Evolutionary conservation across 2,888 invertebrate genomes (phyloP).

Genomic region (Morpho achilles): DNA sequence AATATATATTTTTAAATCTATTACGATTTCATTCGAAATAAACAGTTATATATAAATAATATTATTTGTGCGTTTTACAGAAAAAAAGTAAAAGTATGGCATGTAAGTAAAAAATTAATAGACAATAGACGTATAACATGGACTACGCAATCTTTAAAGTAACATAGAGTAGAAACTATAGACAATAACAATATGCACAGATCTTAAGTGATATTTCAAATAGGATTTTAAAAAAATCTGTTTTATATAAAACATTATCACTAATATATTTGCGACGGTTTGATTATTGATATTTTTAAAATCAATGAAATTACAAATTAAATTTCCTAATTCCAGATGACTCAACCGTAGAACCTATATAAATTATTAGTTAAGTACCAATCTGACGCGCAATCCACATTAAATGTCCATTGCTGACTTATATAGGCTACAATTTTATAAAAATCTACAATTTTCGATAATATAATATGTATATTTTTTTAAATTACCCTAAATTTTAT

Average conservation of each 20-base stretch:
- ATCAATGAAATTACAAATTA: too few relatives aligned
- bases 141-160: slow-evolving; percentile 1
- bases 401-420: slow-evolving; percentile 35
- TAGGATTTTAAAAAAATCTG: too few relatives aligned
- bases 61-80: slow-evolving; percentile 30
- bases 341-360: too few relatives aligned
- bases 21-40: slow-evolving; percentile 24
- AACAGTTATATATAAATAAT: slow-evolving; percentile 29
- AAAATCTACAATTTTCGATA: slow-evolving; percentile 13
- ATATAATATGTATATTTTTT: slow-evolving; percentile 7
- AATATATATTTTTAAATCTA: slow-evolving; percentile 16
- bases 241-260: too few relatives aligned
- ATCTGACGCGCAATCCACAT: not conserved
- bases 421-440: slow-evolving; percentile 9
- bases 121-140: slow-evolving; percentile 11
- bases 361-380: too few relatives aligned
- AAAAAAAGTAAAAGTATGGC: slow-evolving; percentile 25
- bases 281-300: too few relatives aligned
- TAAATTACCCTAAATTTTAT: not conserved
- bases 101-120: slow-evolving; percentile 21
- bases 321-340: too few relatives aligned
- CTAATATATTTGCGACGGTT: too few relatives aligned
- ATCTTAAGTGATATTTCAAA: not conserved
- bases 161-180: not conserved
- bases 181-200: not conserved